phyloP scores from a whole-genome alignment of 2,797 vertebrate species.

The Ciconia nigra region DNA sequence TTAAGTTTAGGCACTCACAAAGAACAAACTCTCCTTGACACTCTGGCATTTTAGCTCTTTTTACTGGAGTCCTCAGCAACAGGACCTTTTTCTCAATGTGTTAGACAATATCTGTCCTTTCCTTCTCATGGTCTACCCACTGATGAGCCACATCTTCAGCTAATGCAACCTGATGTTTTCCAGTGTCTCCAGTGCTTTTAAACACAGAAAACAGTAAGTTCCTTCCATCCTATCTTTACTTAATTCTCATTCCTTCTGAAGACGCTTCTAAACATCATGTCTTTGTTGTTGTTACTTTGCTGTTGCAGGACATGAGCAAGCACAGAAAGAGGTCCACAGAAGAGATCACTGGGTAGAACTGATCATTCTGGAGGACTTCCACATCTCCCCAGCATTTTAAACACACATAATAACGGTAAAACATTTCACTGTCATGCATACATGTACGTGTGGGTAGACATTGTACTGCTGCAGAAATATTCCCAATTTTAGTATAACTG shows the following conservation, averaged over 20 bases:
- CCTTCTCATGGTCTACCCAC: background rate
- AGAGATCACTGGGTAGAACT: background rate
- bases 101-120: background rate
- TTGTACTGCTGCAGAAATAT: rapidly evolving
- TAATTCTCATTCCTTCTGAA: background rate
- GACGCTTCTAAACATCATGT: background rate
- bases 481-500: background rate
- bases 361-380: background rate
- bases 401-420: background rate
- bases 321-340: background rate
- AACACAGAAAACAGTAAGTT: background rate
- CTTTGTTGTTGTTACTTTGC: background rate
- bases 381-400: background rate
- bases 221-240: background rate
- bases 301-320: background rate
- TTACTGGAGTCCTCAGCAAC: background rate
- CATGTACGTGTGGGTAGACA: rapidly evolving
- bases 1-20: slow-evolving; percentile 1
- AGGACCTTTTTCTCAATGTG: background rate
- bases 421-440: background rate
- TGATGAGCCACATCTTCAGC: background rate
- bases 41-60: background rate
- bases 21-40: background rate
- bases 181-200: background rate
- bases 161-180: background rate